phyloP scores from a whole-genome alignment of 2,113 vertebrate genomes.

The Okapia johnstoni region DNA sequence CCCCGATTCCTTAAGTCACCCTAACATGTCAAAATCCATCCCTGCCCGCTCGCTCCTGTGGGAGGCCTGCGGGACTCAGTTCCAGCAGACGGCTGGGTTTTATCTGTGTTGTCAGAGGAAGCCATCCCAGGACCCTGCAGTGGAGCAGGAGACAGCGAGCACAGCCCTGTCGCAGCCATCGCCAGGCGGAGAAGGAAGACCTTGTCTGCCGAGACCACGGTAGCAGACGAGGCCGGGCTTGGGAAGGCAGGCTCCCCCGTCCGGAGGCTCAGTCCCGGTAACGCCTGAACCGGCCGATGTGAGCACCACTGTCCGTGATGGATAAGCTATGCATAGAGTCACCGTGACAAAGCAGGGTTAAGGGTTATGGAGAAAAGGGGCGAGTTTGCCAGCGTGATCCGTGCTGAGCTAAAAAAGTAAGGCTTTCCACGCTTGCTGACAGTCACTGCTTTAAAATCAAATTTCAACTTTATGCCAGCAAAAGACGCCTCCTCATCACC shows the following conservation, averaged over 20 bases:
- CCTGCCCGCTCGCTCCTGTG: accelerated
- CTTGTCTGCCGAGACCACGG: not conserved
- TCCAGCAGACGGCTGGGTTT: not conserved
- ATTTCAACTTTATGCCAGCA: not conserved
- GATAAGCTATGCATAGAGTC: not conserved
- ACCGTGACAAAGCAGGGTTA: not conserved
- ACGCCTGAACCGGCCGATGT: not conserved
- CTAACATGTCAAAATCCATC: not conserved
- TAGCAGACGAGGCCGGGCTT: not conserved
- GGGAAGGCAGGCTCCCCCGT: not conserved
- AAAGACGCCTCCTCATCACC: not conserved
- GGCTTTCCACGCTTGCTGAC: not conserved
- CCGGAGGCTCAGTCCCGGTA: not conserved
- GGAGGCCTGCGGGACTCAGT: not conserved
- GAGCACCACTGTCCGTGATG: not conserved
- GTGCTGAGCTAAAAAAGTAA: not conserved
- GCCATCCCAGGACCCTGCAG: not conserved
- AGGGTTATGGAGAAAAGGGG: not conserved
- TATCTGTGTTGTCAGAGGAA: not conserved
- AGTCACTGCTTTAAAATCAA: not conserved
- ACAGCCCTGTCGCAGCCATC: not conserved
- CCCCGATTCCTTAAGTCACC: not conserved
- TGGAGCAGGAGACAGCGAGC: not conserved
- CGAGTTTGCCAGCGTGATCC: not conserved
- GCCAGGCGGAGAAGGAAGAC: not conserved